phyloP scores from a whole-genome alignment of 2,888 invertebrate genomes.

The Tipula helvola region DNA sequence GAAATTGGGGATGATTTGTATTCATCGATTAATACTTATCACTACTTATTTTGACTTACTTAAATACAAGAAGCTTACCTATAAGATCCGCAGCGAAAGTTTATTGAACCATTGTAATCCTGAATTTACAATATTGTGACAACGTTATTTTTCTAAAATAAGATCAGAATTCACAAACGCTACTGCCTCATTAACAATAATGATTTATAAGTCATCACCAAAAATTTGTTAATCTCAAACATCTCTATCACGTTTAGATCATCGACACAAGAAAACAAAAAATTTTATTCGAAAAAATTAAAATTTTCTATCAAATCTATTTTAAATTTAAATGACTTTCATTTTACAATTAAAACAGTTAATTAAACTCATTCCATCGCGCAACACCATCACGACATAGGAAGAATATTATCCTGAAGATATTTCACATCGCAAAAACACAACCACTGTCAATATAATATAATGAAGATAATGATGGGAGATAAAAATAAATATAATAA shows the following conservation, averaged over 20 bases:
- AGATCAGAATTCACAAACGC: too few relatives aligned
- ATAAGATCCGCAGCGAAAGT: too few relatives aligned
- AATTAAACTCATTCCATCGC: not conserved
- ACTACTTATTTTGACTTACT: too few relatives aligned
- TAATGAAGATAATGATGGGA: not conserved
- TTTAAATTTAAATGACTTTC: not conserved
- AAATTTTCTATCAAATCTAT: not conserved
- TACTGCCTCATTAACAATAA: not conserved
- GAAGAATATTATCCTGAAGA: not conserved
- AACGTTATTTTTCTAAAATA: too few relatives aligned
- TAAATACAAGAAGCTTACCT: too few relatives aligned
- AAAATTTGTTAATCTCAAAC: not conserved
- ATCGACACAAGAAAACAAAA: not conserved
- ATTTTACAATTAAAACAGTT: constrained; percentile 4
- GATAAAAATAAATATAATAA: not conserved
- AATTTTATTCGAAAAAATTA: not conserved
- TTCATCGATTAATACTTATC: too few relatives aligned
- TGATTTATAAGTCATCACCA: not conserved
- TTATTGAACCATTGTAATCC: too few relatives aligned
- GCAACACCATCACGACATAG: not conserved
- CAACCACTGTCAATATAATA: not conserved
- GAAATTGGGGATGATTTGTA: too few relatives aligned
- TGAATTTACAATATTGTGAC: too few relatives aligned
- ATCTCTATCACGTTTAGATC: not conserved
- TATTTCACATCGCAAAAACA: not conserved